Conservation (phyloP, 2,113 vertebrate species). For the Apeltes quadracus region DNA sequence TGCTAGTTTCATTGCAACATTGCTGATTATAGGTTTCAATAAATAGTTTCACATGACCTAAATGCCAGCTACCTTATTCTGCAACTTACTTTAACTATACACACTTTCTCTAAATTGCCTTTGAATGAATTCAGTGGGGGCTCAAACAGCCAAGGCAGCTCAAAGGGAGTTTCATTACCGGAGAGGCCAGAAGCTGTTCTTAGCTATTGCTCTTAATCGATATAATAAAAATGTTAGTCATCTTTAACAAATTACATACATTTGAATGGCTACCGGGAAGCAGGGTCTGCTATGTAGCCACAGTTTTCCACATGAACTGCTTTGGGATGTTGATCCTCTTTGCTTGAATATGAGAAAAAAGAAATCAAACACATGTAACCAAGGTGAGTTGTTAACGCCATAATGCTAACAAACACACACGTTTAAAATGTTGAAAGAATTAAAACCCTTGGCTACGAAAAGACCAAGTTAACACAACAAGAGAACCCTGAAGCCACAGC, state of each 20-base stretch:
- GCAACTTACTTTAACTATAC: slow-evolving; percentile 18
- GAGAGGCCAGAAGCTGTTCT: not conserved
- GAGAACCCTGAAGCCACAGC: not conserved
- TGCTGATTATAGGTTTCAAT: not conserved
- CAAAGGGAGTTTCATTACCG: not conserved
- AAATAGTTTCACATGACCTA: slow-evolving; percentile 30
- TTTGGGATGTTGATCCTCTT: not conserved
- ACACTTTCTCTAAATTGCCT: not conserved
- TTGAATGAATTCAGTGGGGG: not conserved
- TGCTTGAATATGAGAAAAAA: not conserved
- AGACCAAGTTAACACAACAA: not conserved
- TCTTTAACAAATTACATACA: not conserved
- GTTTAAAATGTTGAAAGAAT: not conserved
- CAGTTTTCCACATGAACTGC: not conserved
- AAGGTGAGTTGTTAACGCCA: not conserved
- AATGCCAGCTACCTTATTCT: slow-evolving; percentile 31
- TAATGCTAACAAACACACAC: not conserved
- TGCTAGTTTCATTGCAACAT: not conserved
- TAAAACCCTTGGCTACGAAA: not conserved
- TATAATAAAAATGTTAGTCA: not conserved
- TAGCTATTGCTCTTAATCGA: not conserved
- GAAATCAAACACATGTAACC: not conserved
- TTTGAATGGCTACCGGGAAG: not conserved
- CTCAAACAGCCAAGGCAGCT: not conserved
- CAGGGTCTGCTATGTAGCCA: not conserved